Percentiles rank a stretch among this genome's conserved stretches.
These are phyloP conservation scores for Psittacara wagleri DNA, from an alignment of 2,113 vertebrate species.

Conservation along the genomic window DNA sequence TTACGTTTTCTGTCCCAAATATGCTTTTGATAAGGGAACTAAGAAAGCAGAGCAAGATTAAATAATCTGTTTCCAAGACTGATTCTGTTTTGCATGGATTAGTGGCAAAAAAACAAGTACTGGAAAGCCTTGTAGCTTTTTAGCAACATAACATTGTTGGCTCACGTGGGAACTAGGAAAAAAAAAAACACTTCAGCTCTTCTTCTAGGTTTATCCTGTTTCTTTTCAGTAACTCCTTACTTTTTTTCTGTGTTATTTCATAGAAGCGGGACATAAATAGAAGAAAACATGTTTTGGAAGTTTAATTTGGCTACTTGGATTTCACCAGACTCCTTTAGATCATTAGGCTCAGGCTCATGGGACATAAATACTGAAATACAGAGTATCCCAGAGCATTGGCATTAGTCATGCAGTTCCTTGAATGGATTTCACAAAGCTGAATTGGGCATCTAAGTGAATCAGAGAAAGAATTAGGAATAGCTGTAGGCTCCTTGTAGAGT, in stretches of 20 bases:
- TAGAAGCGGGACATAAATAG: not conserved
- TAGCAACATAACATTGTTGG: not conserved
- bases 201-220: not conserved
- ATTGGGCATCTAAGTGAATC: not conserved
- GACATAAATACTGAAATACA: not conserved
- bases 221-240: not conserved
- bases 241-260: not conserved
- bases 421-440: not conserved
- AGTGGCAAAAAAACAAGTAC: not conserved
- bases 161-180: not conserved
- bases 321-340: not conserved
- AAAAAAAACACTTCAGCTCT: not conserved
- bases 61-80: not conserved
- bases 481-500: not conserved
- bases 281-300: not conserved
- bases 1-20: not conserved
- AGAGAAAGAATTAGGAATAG: not conserved
- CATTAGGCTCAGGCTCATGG: not conserved
- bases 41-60: not conserved
- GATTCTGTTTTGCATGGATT: not conserved
- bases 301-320: not conserved
- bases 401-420: not conserved
- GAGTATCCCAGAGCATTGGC: not conserved
- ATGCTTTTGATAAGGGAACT: not conserved
- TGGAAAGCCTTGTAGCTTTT: not conserved